A percentile compares a stretch with the other conserved stretches of the same genome.
Evolutionary conservation across 2,797 vertebrate species (phyloP).

Genomic region (Ctenochaetus hawaiiensis): DNA sequence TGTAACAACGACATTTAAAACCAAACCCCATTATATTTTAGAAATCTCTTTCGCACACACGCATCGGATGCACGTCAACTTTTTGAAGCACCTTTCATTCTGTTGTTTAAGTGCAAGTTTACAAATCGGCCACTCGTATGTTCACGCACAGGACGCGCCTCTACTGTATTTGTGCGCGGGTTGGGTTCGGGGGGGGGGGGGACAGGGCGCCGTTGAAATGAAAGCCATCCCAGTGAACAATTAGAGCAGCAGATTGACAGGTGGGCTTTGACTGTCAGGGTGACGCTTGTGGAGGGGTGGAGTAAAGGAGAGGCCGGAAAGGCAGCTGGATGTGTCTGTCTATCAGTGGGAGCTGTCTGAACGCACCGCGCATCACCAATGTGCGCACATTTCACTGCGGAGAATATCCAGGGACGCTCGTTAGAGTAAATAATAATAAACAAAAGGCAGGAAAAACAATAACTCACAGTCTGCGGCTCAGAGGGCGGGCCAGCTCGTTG

Average conservation of each 20-base stretch:
- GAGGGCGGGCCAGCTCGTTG: conserved; percentile 47
- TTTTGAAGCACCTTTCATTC: conserved; percentile 32
- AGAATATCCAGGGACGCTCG: conserved; percentile 85
- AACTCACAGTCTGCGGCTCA: conserved; percentile 11
- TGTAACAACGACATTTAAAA: neutral
- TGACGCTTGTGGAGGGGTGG: conserved; percentile 98
- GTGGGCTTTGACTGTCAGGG: conserved; percentile 99
- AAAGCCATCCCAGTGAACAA: conserved; percentile 90
- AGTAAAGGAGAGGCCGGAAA: conserved; percentile 95
- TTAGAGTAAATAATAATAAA: conserved; percentile 84
- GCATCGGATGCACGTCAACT: conserved; percentile 8
- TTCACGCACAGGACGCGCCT: conserved; percentile 41
- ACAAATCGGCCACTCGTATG: conserved; percentile 18
- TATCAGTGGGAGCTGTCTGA: conserved; percentile 99
- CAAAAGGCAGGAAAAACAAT: conserved; percentile 20
- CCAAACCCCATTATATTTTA: neutral
- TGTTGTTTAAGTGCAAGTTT: conserved; percentile 29
- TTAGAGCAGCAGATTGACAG: conserved; percentile 97
- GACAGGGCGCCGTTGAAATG: conserved; percentile 56
- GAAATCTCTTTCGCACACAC: neutral
- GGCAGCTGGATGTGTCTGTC: conserved; percentile 99
- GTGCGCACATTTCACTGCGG: conserved; percentile 91
- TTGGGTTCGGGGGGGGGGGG: neutral
- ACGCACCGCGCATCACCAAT: conserved; percentile 92
- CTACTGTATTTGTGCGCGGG: neutral